A percentile compares a stretch with the other conserved stretches of the same genome.
phyloP scores from a whole-genome alignment of 1,140 invertebrate species.

The Drosophila orena region DNA sequence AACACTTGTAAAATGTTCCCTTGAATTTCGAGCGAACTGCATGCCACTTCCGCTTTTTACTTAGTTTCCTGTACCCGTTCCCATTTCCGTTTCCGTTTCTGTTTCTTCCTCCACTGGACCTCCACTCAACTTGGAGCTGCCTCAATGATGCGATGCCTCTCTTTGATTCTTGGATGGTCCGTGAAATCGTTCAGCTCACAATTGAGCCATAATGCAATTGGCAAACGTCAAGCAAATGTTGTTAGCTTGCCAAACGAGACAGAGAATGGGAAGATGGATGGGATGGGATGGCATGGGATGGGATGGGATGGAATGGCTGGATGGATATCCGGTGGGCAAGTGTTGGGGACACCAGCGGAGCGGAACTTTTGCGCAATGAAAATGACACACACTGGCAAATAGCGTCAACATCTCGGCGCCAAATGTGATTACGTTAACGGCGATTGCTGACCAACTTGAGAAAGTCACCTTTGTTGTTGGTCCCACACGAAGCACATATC shows the following conservation, averaged over 20 bases:
- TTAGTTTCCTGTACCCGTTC: conserved; percentile 1
- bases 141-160: conserved; percentile 38
- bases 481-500: conserved; percentile 30
- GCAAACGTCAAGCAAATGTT: conserved; percentile 81
- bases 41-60: not conserved
- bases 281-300: too few relatives aligned
- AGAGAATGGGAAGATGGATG: not conserved
- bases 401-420: conserved; percentile 59
- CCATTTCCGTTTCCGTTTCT: conserved; percentile 15
- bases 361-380: conserved; percentile 56
- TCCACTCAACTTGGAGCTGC: conserved; percentile 33
- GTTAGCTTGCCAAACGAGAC: conserved; percentile 60
- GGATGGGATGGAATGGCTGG: not conserved
- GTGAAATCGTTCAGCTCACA: conserved; percentile 74
- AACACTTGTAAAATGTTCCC: too few relatives aligned
- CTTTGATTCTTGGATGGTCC: conserved; percentile 32
- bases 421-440: conserved; percentile 79
- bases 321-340: conserved; percentile 37
- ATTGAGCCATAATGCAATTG: conserved; percentile 84
- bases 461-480: conserved; percentile 81
- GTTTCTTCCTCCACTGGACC: conserved; percentile 26
- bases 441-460: conserved; percentile 29
- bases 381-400: conserved; percentile 72
- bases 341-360: conserved; percentile 38
- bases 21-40: conserved; percentile 2